Conservation (phyloP, 2,888 invertebrate species). For the Drosophila prostipennis region DNA sequence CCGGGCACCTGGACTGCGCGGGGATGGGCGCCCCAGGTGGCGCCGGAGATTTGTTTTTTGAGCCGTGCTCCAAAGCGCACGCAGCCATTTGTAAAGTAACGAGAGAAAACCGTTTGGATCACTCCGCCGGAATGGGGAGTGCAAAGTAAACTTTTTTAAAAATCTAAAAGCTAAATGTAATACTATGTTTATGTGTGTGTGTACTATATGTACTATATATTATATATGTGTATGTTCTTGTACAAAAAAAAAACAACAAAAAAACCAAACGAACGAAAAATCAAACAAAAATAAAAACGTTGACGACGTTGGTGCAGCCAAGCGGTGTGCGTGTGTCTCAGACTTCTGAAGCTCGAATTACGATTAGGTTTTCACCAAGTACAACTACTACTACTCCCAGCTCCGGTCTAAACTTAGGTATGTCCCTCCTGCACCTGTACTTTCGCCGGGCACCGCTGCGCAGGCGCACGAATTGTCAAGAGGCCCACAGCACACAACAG, state of each 20-base stretch:
- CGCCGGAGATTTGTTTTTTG: conserved; percentile 66
- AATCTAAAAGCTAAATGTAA: conserved; percentile 53
- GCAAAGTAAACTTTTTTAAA: conserved; percentile 28
- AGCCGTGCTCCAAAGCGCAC: conserved; percentile 21
- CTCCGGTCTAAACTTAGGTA: conserved; percentile 56
- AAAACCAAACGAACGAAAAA: conserved; percentile 31
- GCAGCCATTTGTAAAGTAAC: conserved; percentile 44
- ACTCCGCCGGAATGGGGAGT: conserved; percentile 30
- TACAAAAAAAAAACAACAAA: conserved; percentile 43
- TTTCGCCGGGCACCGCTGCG: conserved; percentile 65
- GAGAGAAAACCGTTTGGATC: conserved; percentile 44
- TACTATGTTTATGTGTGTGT: conserved; percentile 46
- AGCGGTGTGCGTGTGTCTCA: conserved; percentile 43
- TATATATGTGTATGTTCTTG: conserved; percentile 50
- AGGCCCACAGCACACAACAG: conserved; percentile 20
- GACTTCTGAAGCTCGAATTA: conserved; percentile 68
- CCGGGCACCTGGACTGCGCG: conserved; percentile 47
- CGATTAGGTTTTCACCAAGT: conserved; percentile 52
- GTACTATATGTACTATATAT: conserved; percentile 48
- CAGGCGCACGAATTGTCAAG: conserved; percentile 72
- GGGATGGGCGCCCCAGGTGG: conserved; percentile 39
- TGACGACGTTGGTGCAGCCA: conserved; percentile 46
- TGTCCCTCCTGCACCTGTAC: conserved; percentile 51
- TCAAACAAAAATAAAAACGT: conserved; percentile 32
- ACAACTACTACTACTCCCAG: conserved; percentile 40